phyloP scores from a whole-genome alignment of 2,113 vertebrate genomes.

The Pteropus alecto region DNA sequence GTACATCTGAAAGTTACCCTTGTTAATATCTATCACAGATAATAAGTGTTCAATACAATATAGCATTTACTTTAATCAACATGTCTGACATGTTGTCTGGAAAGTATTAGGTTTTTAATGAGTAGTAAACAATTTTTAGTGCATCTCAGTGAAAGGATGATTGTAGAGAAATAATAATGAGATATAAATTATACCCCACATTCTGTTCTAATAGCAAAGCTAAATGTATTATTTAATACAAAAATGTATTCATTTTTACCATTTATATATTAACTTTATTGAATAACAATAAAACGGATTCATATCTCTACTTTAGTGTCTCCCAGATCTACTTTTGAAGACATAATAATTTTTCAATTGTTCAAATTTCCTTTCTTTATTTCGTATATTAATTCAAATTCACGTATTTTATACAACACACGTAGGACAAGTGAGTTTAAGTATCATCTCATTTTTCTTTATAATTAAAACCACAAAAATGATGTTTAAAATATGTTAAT shows the following conservation, averaged over 20 bases:
- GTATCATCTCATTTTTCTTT: background rate
- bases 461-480: background rate
- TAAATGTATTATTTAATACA: background rate
- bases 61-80: background rate
- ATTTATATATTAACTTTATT: background rate
- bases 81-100: background rate
- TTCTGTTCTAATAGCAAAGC: background rate
- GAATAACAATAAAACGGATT: background rate
- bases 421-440: background rate
- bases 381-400: background rate
- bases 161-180: background rate
- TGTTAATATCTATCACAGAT: background rate
- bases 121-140: background rate
- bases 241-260: background rate
- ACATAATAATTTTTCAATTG: background rate
- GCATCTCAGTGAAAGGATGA: background rate
- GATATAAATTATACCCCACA: background rate
- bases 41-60: background rate
- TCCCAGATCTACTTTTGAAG: background rate
- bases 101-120: background rate
- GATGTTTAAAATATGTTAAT: background rate
- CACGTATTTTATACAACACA: background rate
- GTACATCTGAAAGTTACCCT: background rate
- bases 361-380: background rate
- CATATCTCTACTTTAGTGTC: background rate